Percentiles rank a stretch among this genome's conserved stretches.
These are phyloP conservation scores for Rhynchonycteris naso DNA, from an alignment of 2,797 vertebrate species.

Conservation along the genomic window DNA sequence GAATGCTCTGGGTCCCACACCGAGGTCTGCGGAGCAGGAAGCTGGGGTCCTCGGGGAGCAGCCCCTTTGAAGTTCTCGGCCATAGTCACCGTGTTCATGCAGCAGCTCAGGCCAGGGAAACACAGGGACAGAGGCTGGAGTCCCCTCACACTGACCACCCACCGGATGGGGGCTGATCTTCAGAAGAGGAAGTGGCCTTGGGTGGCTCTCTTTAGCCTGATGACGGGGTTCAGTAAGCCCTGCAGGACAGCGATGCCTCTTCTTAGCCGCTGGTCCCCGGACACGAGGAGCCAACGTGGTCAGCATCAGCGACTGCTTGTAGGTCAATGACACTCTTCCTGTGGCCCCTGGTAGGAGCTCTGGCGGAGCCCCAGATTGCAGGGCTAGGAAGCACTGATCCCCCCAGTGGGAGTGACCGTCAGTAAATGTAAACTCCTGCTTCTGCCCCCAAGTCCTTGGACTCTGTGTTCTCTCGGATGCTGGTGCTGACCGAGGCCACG, in stretches of 20 bases:
- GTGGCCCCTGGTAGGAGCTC: not conserved
- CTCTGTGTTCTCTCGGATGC: not conserved
- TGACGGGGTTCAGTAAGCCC: rapidly evolving
- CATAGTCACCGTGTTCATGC: not conserved
- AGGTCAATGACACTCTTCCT: not conserved
- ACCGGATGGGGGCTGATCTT: too few species aligned
- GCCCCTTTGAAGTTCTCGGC: not conserved
- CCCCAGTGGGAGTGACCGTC: not conserved
- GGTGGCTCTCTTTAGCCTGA: too few species aligned
- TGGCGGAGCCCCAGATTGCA: not conserved
- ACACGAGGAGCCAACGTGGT: not conserved
- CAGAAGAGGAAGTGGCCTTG: too few species aligned
- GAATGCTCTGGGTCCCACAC: not conserved
- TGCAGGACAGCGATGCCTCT: too few species aligned
- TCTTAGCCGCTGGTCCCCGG: not conserved
- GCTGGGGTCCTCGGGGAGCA: not conserved
- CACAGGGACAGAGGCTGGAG: not conserved
- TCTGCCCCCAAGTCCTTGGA: not conserved
- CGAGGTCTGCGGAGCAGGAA: not conserved
- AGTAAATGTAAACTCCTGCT: not conserved
- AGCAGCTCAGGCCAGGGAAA: not conserved
- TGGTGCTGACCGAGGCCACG: too few species aligned
- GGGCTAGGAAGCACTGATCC: not conserved
- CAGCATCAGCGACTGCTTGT: rapidly evolving
- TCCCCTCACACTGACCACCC: too few species aligned